Conservation (phyloP, 2,797 vertebrate species). For the Eleutherodactylus coqui region DNA sequence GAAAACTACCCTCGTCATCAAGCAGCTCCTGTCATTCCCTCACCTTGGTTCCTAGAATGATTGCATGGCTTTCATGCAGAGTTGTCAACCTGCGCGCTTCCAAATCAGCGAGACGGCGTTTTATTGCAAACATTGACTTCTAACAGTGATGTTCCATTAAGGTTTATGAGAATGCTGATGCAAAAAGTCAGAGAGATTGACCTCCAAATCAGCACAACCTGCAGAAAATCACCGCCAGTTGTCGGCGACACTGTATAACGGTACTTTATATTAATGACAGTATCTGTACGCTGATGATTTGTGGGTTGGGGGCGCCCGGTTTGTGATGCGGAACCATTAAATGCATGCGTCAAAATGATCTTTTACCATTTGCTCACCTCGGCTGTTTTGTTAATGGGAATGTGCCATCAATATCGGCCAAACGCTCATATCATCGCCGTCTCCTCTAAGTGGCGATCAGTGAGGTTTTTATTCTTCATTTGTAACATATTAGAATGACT, state of each 20-base stretch:
- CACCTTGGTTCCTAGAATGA: conserved; percentile 41
- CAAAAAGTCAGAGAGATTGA: conserved; percentile 33
- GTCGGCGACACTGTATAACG: conserved; percentile 2
- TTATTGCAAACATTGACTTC: conserved; percentile 33
- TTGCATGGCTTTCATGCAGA: conserved; percentile 39
- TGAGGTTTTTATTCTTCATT: conserved; percentile 30
- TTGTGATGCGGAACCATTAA: conserved; percentile 15
- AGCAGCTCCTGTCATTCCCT: conserved; percentile 18
- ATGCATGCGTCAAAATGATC: background rate
- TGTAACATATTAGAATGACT: conserved; percentile 16
- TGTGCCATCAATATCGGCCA: background rate
- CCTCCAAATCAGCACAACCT: conserved; percentile 50
- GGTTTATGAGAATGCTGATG: conserved; percentile 46
- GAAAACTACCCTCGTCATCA: conserved; percentile 43
- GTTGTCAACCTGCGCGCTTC: conserved; percentile 38
- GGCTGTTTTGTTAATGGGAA: conserved; percentile 14
- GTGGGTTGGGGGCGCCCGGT: background rate
- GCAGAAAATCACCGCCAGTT: conserved; percentile 23
- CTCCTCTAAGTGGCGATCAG: conserved; percentile 4
- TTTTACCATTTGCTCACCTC: background rate
- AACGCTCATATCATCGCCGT: background rate
- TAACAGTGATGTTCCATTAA: conserved; percentile 52
- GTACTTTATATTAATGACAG: conserved; percentile 18
- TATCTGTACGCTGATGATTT: conserved; percentile 4
- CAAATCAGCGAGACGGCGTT: conserved; percentile 37